phyloP scores from a whole-genome alignment of 2,797 vertebrate species.

The Fistularia tabacaria region DNA sequence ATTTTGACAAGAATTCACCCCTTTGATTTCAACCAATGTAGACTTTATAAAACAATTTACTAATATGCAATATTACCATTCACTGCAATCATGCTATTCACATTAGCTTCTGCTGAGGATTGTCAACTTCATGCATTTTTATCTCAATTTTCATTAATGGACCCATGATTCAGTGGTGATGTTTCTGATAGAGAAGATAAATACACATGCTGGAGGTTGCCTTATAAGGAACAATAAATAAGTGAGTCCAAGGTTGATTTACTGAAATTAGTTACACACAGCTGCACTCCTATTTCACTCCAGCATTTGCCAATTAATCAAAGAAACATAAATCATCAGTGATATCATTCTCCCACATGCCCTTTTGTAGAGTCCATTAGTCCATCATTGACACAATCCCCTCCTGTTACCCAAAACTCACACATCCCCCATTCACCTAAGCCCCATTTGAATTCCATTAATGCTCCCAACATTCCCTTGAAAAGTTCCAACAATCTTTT shows the following conservation, averaged over 20 bases:
- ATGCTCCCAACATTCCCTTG: conserved; percentile 45
- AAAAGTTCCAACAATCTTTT: conserved; percentile 48
- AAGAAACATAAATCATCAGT: conserved; percentile 40
- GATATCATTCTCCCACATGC: conserved; percentile 21
- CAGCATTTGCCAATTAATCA: conserved; percentile 38
- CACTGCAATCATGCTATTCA: too few species aligned
- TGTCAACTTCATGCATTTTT: too few species aligned
- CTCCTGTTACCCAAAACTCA: conserved; percentile 43
- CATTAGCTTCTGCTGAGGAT: too few species aligned
- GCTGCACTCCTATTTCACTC: conserved; percentile 31
- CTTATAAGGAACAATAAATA: conserved; percentile 21
- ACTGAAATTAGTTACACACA: conserved; percentile 40
- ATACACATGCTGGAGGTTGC: conserved; percentile 21
- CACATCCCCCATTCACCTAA: conserved; percentile 24
- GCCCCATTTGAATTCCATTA: conserved; percentile 59
- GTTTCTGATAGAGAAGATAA: conserved; percentile 13
- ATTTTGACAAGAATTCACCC: too few species aligned
- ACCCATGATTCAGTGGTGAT: too few species aligned
- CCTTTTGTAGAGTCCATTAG: conserved; percentile 49
- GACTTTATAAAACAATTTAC: too few species aligned
- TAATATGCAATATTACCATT: too few species aligned
- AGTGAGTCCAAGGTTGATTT: conserved; percentile 32
- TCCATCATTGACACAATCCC: conserved; percentile 19
- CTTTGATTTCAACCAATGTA: too few species aligned
- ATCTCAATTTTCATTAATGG: too few species aligned